These are phyloP conservation scores for Hyphantria cunea DNA, from an alignment of 1,140 invertebrate species.

Conservation along the genomic window DNA sequence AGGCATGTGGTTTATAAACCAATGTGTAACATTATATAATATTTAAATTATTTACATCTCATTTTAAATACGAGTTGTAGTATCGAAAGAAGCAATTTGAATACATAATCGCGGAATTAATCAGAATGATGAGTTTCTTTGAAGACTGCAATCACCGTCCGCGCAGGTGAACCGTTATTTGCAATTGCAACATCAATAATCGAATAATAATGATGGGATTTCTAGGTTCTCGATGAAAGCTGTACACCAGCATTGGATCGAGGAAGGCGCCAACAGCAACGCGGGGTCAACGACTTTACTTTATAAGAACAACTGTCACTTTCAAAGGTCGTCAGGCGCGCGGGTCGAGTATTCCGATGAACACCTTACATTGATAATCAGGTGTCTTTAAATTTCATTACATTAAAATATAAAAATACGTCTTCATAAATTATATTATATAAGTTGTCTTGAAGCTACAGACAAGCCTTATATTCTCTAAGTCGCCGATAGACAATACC, in stretches of 20 bases:
- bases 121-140: slow-evolving; percentile 24
- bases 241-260: slow-evolving; percentile 33
- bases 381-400: not conserved
- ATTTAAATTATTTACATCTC: not conserved
- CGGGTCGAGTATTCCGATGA: slow-evolving; percentile 36
- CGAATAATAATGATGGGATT: slow-evolving; percentile 51
- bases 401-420: too few relatives aligned
- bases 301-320: slow-evolving; percentile 71
- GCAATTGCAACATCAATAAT: slow-evolving; percentile 37
- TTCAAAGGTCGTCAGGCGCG: slow-evolving; percentile 69
- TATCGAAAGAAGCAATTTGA: too few relatives aligned
- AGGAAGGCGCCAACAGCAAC: slow-evolving; percentile 47
- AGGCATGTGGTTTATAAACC: not conserved
- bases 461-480: too few relatives aligned
- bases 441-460: too few relatives aligned
- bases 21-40: too few relatives aligned
- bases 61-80: too few relatives aligned
- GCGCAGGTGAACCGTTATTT: slow-evolving; percentile 27
- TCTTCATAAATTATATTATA: too few relatives aligned
- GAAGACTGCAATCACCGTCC: slow-evolving; percentile 25
- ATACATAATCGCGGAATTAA: too few relatives aligned
- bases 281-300: slow-evolving; percentile 61
- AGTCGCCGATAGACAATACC: too few relatives aligned
- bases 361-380: slow-evolving; percentile 3
- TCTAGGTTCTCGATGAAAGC: slow-evolving; percentile 62